Evolutionary conservation across 1,140 invertebrate genomes (phyloP), one percentile per base, ranked within the genome.

Genomic region (Drosophila mojavensis): DNA sequence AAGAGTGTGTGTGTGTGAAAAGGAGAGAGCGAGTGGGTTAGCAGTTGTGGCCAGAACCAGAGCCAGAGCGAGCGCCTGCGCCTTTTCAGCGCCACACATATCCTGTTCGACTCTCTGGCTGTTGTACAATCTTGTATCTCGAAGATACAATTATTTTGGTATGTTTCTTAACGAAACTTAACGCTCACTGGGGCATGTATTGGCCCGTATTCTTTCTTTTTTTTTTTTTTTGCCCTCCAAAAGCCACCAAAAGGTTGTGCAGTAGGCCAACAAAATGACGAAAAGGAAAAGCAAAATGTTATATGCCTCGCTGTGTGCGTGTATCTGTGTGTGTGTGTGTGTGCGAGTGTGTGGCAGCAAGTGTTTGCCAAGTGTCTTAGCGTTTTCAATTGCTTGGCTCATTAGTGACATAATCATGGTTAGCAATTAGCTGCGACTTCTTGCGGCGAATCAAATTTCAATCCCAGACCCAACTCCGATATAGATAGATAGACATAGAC

Each of bases 151-250:
- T 68, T 62, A 33, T 50, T 76, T 73, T 70, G 43, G 60, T 64
- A 71, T 80, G 77, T 71, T 69, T 78, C 64, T 83, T 76, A 81
- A 83, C 81, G 75, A 83, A 81, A 64, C 74, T 63, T 47, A 45
- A 47, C 36, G 33, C 62, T 63, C 24, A 36, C 30, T 56, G n/a
- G 45, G 24, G 26, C 43, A 48, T 59, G 15, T 66, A 36, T 67
- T 59, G 47, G 30, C 15, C 53, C 26, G n/a, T 55, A 45, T 15
- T 24, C 15, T 9, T 11, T 39, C 11, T 39, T 39, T 39, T 39
- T 39, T 39, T n/a, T n/a, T n/a, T n/a, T n/a, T n/a, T 88, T 86
- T 88, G 83, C 82, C 82, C 82, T 86, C 83, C 79, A 86, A 86
- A 86, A 76, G 79, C 75, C 83, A 82, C 54, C 71, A 86, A 88